Evolutionary conservation across 2,113 vertebrate genomes (phyloP), one percentile per base, ranked within the genome.

Genomic region (Pagrus major): DNA sequence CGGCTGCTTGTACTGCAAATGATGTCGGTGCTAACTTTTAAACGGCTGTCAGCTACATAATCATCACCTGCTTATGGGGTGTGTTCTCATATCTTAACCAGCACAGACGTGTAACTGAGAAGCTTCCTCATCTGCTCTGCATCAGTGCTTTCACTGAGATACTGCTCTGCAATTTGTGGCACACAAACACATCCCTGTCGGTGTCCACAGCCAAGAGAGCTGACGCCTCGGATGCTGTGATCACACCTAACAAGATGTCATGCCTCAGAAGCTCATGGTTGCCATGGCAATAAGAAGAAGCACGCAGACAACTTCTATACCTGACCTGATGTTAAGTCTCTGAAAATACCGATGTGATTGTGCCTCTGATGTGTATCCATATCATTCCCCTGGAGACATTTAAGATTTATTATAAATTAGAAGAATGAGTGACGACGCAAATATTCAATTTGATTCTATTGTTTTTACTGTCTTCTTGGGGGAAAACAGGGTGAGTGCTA

Each of bases 211-310:
- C 70, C 3, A 20, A 21, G 66, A 46, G 16, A 55, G 44, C 9
- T 56, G 70, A 16, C 14, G 39, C 72, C 69, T 80, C 12, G 10
- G 71, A 67, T 60, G 55, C 69, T 84, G 88, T 9, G 25, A 71
- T 84, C 71, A 35, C 83, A 84, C 72, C 65, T 39, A 59, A 75
- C 12, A 16, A 11, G 63, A 72, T 78, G 46, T 78, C 64, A 56
- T 12, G 39, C 31, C 42, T 74, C 42, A 11, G n/a, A n/a, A n/a
- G 47, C 55, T 74, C 29, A 56, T 27, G n/a, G 82, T 87, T 74
- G 54, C 76, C 39, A 68, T 78, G 51, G 78, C 55, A 76, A 85
- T 33, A 8, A 64, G 44, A 68, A 60, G 46, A 49, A 33, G 63
- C 63, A 76, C 39, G 39, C 27, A 29, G 58, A 37, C 29, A 58